These are phyloP conservation scores for Cyrtodaria siliqua DNA, from an alignment of 2,888 invertebrate genomes.

Conservation along the genomic window DNA sequence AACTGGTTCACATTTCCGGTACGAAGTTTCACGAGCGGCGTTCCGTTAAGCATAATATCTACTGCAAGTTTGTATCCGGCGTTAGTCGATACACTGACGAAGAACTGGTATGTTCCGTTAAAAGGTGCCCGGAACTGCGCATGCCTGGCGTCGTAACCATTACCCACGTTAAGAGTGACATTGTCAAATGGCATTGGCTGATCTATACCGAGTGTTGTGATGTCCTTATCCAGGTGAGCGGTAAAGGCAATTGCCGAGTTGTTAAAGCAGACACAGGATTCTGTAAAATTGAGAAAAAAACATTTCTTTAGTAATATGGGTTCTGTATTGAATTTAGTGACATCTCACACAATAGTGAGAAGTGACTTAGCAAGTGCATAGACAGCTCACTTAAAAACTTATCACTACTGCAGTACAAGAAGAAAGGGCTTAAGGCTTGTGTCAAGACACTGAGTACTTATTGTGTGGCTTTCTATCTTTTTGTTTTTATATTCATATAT, in stretches of 20 bases:
- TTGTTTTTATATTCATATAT: no score
- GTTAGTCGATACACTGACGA: constrained; percentile 80
- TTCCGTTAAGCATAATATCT: constrained; percentile 43
- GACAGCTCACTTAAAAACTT: no score
- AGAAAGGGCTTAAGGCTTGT: no score
- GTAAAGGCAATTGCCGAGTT: constrained; percentile 44
- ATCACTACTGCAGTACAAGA: no score
- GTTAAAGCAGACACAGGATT: constrained; percentile 41
- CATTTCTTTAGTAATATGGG: no score
- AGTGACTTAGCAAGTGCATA: no score
- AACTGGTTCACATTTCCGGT: constrained; percentile 47
- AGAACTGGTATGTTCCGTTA: constrained; percentile 82
- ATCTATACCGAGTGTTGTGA: constrained; percentile 40
- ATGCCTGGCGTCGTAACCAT: constrained; percentile 75
- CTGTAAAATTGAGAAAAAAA: constrained; percentile 24
- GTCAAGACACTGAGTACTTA: no score
- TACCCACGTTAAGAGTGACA: constrained; percentile 81
- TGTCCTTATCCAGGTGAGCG: constrained; percentile 51
- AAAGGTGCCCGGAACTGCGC: constrained; percentile 81
- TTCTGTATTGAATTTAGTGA: no score
- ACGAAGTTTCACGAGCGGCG: constrained; percentile 36
- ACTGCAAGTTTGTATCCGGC: constrained; percentile 54
- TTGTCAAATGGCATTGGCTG: constrained; percentile 76
- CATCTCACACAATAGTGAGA: no score
- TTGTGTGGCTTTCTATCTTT: no score